Base-by-base conservation (phyloP, 2,888 invertebrate genomes). In the Leptopterna dolabrata region DNA sequence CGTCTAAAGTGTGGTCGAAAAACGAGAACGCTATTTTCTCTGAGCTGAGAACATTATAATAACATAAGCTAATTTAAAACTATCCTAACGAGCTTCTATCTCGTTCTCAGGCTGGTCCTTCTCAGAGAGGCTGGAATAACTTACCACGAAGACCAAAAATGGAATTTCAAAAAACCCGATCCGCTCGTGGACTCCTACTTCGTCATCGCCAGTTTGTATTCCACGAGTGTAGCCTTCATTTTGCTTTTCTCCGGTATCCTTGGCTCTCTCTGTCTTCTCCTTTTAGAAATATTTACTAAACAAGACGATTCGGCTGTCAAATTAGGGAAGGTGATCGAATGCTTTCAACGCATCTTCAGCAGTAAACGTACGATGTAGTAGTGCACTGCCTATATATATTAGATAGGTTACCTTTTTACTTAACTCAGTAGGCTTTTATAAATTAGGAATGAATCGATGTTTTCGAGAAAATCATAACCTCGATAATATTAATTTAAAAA, bases 91-190 rank as follows among this genome's bases (percentile, higher is more conserved):
- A 1, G 0, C 9, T 24, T 19, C 63, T 63, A 24, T 63, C n/a
- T n/a, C 24, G 24, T 63, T 41, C 80, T 24, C 81, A 88, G 88
- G 71, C 70, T 88, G 29, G 41, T 88, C 2, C 55, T 55, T 19
- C 70, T 87, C 19, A 88, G 55, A 81, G 88, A 88, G 47, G 24
- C 55, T 1, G 88, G 88, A 27, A 88, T 88, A 47, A 43, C 85
- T n/a, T 71, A 19, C 36, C 76, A 78, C n/a, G 88, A 88, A 27
- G 87, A 88, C 36, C 27, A 43, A n/a, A 19, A 78, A 27, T 80
- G 80, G 87, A 87, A 87, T 43, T 76, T 41, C 45, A 27, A 16
- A 73, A 87, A 85, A 13, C 78, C 80, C 7, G 70, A 70, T 14
- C 87, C 84, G 29, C 55, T 71, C 14, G 30, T 45, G 9, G 47